Percentiles rank a stretch among this genome's conserved stretches.
These are phyloP conservation scores for Salvator merianae DNA, from an alignment of 2,113 vertebrate genomes.

Conservation along the genomic window DNA sequence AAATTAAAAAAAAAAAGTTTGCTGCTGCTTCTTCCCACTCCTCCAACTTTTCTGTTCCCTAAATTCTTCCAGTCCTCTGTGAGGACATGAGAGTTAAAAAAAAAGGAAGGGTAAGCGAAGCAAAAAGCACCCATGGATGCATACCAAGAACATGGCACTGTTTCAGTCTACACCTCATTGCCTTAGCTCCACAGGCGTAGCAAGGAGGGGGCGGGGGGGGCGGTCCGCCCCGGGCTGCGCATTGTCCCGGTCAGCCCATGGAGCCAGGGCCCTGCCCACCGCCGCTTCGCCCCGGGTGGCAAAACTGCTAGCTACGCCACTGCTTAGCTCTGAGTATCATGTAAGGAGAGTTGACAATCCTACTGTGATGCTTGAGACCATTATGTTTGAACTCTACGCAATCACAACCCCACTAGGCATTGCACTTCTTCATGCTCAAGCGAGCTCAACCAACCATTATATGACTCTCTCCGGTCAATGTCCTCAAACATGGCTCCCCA, in stretches of 20 bases:
- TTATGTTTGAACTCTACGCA: not conserved
- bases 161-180: not conserved
- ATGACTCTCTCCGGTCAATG: not conserved
- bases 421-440: not conserved
- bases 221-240: too few species aligned
- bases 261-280: too few species aligned
- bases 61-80: not conserved
- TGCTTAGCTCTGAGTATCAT: too few species aligned
- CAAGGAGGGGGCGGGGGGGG: too few species aligned
- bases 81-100: not conserved
- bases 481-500: too few species aligned
- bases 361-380: not conserved
- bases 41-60: not conserved
- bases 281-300: too few species aligned
- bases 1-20: too few species aligned
- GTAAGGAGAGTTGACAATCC: not conserved
- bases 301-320: too few species aligned
- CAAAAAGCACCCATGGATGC: not conserved
- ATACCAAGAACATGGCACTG: not conserved
- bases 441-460: not conserved
- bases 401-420: too few species aligned
- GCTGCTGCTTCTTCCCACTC: not conserved
- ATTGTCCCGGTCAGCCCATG: too few species aligned
- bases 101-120: not conserved
- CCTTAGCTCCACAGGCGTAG: not conserved